Percentiles rank a stretch among this genome's conserved stretches.
Conservation (phyloP, 2,888 invertebrate species). For the Heliconius cydno region DNA sequence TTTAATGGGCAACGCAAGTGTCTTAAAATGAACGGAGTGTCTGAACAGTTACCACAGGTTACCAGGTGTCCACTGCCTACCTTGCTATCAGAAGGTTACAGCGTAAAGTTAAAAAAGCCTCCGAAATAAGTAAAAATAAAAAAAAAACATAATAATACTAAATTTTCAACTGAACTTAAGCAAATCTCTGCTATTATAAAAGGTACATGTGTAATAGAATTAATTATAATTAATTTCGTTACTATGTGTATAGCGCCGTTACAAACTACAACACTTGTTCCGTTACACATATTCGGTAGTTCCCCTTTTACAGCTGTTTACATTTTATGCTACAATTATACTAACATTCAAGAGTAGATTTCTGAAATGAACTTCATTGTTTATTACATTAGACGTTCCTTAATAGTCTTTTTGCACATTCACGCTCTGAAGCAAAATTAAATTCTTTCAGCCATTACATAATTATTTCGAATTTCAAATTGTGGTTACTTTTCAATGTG, state of each 20-base stretch:
- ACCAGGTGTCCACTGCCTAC: not conserved
- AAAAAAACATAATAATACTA: not conserved
- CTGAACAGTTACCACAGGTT: not conserved
- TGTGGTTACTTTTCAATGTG: not conserved
- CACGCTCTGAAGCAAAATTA: conserved; percentile 25
- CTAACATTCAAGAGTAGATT: conserved; percentile 31
- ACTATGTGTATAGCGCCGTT: not conserved
- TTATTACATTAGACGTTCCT: conserved; percentile 23
- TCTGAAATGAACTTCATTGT: conserved; percentile 31
- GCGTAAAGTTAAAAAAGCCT: not conserved
- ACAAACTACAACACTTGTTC: conserved; percentile 6
- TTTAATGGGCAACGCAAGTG: too few species aligned
- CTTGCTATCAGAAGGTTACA: not conserved
- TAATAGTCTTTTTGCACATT: conserved; percentile 31
- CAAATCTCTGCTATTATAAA: not conserved
- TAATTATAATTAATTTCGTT: not conserved
- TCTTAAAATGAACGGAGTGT: not conserved
- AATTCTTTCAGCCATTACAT: conserved; percentile 25
- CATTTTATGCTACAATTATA: conserved; percentile 6
- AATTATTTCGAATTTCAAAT: conserved; percentile 13
- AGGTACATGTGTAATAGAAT: not conserved
- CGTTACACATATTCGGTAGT: conserved; percentile 6
- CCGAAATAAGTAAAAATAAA: not conserved
- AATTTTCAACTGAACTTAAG: too few species aligned
- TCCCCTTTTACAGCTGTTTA: conserved; percentile 9